Evolutionary conservation across 2,113 vertebrate species (phyloP), one percentile per base, ranked within the genome.

Genomic region (Phrynocephalus versicolor): DNA sequence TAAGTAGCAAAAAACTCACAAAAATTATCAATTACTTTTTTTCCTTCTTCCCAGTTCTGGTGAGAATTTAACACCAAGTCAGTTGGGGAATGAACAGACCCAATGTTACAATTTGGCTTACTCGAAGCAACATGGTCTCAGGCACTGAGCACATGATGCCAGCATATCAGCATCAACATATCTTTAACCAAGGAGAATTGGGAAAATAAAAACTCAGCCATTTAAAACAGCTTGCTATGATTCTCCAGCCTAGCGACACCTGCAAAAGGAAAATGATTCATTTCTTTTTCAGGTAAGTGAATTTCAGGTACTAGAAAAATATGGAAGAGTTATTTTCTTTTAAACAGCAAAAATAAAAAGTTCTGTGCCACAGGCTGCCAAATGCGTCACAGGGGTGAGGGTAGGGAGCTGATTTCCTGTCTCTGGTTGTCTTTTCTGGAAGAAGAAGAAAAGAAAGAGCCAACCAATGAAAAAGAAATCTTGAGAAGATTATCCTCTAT

Each of bases 331-430:
- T 45, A 15, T 75, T 75, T 45, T 27, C 45, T 51, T 75, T 51
- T 25, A 75, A 75, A 75, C n/a, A n/a, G n/a, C n/a, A 80, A 88
- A 84, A 91, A 84, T 51, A 19, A 79, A 84, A 39, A 91, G 89
- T 77, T 2, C 27, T 88, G 64, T 64, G 45, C 25, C 60, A 37
- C 35, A 69, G 72, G 88, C 76, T 39, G 4, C 21, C 6, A 57
- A 16, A 15, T 25, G 88, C n/a, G n/a, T 91, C 78, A 83, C 62
- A 71, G 76, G 84, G 92, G 84, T 27, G 81, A 41, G 75, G 88
- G 84, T 91, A 84, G 27, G 81, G 51, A 74, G 88, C 86, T 77
- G 82, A 58, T 91, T 94, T 93, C 79, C 91, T 87, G 88, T 35
- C 70, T 90, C 87, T 58, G 84, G 85, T 87, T 79, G 75, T 87